A percentile compares a stretch with the other conserved stretches of the same genome.
phyloP scores from a whole-genome alignment of 2,888 invertebrate species.

The Serrognathus titanus region DNA sequence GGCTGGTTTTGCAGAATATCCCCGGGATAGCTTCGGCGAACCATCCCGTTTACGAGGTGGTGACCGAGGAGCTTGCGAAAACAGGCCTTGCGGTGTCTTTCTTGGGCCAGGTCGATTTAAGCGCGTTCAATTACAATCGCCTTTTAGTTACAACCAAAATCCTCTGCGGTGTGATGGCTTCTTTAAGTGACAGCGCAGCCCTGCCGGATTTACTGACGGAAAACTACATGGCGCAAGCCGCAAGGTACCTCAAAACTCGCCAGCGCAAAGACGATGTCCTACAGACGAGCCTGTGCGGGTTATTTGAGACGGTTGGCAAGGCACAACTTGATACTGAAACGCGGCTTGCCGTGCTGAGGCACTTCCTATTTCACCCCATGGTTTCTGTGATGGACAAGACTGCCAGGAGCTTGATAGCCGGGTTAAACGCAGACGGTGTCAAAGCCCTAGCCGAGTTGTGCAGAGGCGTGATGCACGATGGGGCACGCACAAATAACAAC shows the following conservation, averaged over 20 bases:
- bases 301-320: slow-evolving; percentile 52
- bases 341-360: slow-evolving; percentile 60
- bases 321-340: slow-evolving; percentile 47
- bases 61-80: slow-evolving; percentile 55
- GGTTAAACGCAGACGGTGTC: slow-evolving; percentile 59
- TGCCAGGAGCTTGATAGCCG: slow-evolving; percentile 60
- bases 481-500: slow-evolving; percentile 67
- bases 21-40: slow-evolving; percentile 56
- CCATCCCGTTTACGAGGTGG: slow-evolving; percentile 64
- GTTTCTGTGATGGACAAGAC: slow-evolving; percentile 72
- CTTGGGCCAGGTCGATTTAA: slow-evolving; percentile 55
- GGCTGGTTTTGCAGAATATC: slow-evolving; percentile 52
- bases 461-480: slow-evolving; percentile 58
- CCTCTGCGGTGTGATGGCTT: slow-evolving; percentile 54
- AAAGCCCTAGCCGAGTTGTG: slow-evolving; percentile 62
- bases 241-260: slow-evolving; percentile 59
- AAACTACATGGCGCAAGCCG: slow-evolving; percentile 62
- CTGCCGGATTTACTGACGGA: slow-evolving; percentile 60
- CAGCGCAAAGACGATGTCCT: slow-evolving; percentile 44
- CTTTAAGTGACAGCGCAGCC: slow-evolving; percentile 48
- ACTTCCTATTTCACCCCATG: slow-evolving; percentile 65
- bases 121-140: slow-evolving; percentile 57
- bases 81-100: slow-evolving; percentile 55
- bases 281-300: slow-evolving; percentile 56
- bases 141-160: slow-evolving; percentile 61